phyloP scores from a whole-genome alignment of 1,140 invertebrate species.

The Saccostrea echinata region DNA sequence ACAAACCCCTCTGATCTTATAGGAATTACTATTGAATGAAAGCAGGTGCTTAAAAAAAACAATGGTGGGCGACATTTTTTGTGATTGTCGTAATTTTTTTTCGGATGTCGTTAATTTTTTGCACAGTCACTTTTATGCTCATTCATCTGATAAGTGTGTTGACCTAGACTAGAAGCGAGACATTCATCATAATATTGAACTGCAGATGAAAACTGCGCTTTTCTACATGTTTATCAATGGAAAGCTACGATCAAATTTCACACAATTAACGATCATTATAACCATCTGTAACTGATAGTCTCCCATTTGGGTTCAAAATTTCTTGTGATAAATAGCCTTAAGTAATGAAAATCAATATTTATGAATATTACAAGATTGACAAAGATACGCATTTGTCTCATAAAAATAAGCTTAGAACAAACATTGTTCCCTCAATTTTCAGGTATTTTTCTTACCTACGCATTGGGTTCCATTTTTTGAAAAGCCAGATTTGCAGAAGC shows the following conservation, averaged over 20 bases:
- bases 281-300: constrained; percentile 33
- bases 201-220: neutral
- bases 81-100: constrained; percentile 9
- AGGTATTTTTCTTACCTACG: constrained; percentile 34
- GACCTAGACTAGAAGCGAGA: neutral
- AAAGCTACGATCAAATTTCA: constrained; percentile 1
- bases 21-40: neutral
- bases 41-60: constrained; percentile 4
- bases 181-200: neutral
- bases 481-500: constrained; percentile 55
- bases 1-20: constrained; percentile 37
- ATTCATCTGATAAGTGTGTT: neutral
- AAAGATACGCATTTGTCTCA: neutral
- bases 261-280: constrained; percentile 1
- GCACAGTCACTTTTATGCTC: neutral
- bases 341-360: constrained; percentile 21
- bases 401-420: neutral
- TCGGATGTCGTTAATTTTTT: constrained; percentile 29
- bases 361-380: constrained; percentile 26
- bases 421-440: neutral
- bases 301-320: neutral
- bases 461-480: constrained; percentile 36
- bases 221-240: constrained; percentile 29
- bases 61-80: constrained; percentile 28
- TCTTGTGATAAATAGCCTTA: constrained; percentile 4